phyloP scores from a whole-genome alignment of 2,797 vertebrate genomes.

The Sebastes umbrosus region DNA sequence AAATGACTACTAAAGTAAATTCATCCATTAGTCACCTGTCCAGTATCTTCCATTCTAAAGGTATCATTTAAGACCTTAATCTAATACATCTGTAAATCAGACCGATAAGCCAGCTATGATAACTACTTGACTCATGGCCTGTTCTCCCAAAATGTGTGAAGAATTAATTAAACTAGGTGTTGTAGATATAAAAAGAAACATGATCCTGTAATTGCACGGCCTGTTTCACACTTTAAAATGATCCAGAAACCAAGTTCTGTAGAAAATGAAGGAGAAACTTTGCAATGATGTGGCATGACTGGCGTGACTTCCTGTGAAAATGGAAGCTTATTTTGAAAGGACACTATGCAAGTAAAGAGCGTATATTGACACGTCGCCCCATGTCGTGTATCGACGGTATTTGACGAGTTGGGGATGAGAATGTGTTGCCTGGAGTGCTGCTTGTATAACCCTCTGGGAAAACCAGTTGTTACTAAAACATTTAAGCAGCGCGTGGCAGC shows the following conservation, averaged over 20 bases:
- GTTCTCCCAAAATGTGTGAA: background rate
- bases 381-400: too few species aligned
- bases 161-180: constrained; percentile 1
- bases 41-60: background rate
- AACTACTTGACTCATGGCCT: background rate
- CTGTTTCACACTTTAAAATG: background rate
- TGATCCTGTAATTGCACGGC: background rate
- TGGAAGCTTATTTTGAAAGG: too few species aligned
- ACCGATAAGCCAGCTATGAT: background rate
- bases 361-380: too few species aligned
- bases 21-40: background rate
- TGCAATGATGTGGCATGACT: background rate
- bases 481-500: too few species aligned
- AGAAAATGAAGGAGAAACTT: background rate
- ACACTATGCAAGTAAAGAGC: too few species aligned
- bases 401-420: too few species aligned
- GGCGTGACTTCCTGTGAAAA: too few species aligned
- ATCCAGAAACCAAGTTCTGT: background rate
- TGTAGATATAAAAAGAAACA: background rate
- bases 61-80: background rate
- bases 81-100: background rate
- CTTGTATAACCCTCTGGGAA: too few species aligned
- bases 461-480: too few species aligned
- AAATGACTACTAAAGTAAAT: background rate
- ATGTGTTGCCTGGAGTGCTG: too few species aligned